These are phyloP conservation scores for Oscheius onirici DNA, from an alignment of 2,888 invertebrate species.

Conservation along the genomic window DNA sequence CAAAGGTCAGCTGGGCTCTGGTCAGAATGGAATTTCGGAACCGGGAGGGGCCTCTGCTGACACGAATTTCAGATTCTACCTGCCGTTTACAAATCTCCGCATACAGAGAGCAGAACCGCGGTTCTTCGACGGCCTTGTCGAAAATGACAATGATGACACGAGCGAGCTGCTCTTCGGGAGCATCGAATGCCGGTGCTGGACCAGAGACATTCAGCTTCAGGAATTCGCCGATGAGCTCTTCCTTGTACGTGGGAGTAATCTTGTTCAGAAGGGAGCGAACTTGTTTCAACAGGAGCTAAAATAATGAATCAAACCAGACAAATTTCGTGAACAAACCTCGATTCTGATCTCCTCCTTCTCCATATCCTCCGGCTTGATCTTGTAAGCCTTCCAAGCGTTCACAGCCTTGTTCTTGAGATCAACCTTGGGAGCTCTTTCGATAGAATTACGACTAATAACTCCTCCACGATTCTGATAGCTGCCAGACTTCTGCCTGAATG, in stretches of 20 bases:
- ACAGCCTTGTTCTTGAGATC: conserved; percentile 16
- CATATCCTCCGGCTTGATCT: conserved; percentile 30
- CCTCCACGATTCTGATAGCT: not conserved
- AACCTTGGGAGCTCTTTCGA: conserved; percentile 29
- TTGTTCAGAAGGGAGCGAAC: conserved; percentile 64
- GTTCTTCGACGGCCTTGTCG: conserved; percentile 62
- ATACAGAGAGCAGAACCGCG: conserved; percentile 57
- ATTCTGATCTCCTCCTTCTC: conserved; percentile 37
- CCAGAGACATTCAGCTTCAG: conserved; percentile 44
- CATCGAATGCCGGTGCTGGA: conserved; percentile 18
- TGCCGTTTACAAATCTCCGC: conserved; percentile 47
- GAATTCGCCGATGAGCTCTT: conserved; percentile 51
- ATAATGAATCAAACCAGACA: too few relatives aligned
- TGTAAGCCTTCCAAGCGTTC: conserved; percentile 61
- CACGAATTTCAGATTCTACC: conserved; percentile 24
- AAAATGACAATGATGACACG: conserved; percentile 51
- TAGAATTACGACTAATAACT: conserved; percentile 1
- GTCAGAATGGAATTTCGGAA: conserved; percentile 53
- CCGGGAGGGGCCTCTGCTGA: conserved; percentile 27
- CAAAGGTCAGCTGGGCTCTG: conserved; percentile 49
- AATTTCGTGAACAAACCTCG: conserved; percentile 19
- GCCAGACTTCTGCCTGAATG: not conserved
- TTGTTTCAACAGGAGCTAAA: conserved; percentile 48
- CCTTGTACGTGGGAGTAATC: conserved; percentile 59
- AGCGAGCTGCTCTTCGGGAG: not conserved